Conservation (phyloP, 2,888 invertebrate genomes). For the Troides aeacus region DNA sequence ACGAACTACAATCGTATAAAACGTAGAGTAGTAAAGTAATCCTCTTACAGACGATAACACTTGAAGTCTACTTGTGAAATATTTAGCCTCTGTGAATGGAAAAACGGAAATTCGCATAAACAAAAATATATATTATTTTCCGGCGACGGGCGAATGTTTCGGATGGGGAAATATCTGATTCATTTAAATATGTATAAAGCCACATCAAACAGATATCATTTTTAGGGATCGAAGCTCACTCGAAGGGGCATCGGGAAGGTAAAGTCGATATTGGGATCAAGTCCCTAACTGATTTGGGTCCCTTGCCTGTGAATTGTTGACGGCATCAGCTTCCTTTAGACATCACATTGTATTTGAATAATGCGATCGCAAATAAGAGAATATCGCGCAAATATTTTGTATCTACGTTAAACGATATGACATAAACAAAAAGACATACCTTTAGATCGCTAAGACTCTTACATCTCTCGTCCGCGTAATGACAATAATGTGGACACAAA, state of each 20-base stretch:
- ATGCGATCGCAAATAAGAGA: constrained; percentile 16
- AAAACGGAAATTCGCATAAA: constrained; percentile 30
- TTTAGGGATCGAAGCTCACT: constrained; percentile 35
- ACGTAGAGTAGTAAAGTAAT: constrained; percentile 11
- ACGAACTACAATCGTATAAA: constrained; percentile 5
- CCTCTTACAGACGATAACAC: constrained; percentile 24
- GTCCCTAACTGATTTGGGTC: constrained; percentile 31
- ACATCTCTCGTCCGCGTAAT: background rate
- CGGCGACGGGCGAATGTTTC: constrained; percentile 33
- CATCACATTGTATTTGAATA: constrained; percentile 13
- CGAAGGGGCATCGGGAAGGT: constrained; percentile 29
- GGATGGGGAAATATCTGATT: constrained; percentile 43
- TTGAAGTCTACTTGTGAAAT: constrained; percentile 25
- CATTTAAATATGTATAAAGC: constrained; percentile 56
- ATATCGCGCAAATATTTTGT: constrained; percentile 1
- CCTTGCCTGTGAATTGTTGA: constrained; percentile 16
- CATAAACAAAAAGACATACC: background rate
- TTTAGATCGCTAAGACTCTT: background rate
- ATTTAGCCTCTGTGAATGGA: constrained; percentile 17
- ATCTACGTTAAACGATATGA: background rate
- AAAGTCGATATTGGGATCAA: constrained; percentile 32
- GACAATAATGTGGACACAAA: too few species aligned
- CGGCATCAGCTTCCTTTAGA: constrained; percentile 21
- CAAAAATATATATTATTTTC: constrained; percentile 33
- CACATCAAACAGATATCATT: constrained; percentile 48